Evolutionary conservation across 2,888 invertebrate species (phyloP).

Genomic region (Stenodera caucasica): DNA sequence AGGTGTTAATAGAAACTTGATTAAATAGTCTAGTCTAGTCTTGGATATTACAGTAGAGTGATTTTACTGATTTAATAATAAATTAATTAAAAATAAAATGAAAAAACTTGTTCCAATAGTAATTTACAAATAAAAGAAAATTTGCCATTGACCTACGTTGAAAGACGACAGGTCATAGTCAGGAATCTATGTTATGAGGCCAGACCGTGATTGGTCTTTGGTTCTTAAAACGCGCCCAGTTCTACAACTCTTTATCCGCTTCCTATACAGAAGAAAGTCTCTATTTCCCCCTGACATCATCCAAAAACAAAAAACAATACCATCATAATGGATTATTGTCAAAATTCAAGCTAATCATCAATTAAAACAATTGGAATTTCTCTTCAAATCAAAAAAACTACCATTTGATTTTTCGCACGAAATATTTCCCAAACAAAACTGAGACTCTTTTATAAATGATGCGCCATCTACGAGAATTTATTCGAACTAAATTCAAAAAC

Average conservation of each 20-base stretch:
- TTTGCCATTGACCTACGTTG: constrained; percentile 27
- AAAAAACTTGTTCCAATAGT: background rate
- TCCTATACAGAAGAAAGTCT: background rate
- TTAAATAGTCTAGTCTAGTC: constrained; percentile 13
- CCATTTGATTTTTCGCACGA: too few relatives aligned
- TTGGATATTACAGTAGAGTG: constrained; percentile 18
- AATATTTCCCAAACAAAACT: too few relatives aligned
- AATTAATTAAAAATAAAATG: constrained; percentile 1
- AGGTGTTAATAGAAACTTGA: constrained; percentile 6
- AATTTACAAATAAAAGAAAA: constrained; percentile 26
- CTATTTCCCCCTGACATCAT: background rate
- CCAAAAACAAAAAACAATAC: background rate
- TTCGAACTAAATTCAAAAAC: background rate
- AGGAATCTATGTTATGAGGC: constrained; percentile 28
- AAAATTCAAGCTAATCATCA: too few relatives aligned
- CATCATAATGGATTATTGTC: too few relatives aligned
- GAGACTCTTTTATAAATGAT: background rate
- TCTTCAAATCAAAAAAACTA: too few relatives aligned
- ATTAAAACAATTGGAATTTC: too few relatives aligned
- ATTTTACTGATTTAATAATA: constrained; percentile 12
- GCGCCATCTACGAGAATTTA: background rate
- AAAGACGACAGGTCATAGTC: constrained; percentile 24
- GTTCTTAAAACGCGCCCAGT: constrained; percentile 14
- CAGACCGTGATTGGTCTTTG: constrained; percentile 23
- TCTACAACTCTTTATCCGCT: background rate